Base-by-base conservation (phyloP, 2,888 invertebrate species). In the Mythimna impura region DNA sequence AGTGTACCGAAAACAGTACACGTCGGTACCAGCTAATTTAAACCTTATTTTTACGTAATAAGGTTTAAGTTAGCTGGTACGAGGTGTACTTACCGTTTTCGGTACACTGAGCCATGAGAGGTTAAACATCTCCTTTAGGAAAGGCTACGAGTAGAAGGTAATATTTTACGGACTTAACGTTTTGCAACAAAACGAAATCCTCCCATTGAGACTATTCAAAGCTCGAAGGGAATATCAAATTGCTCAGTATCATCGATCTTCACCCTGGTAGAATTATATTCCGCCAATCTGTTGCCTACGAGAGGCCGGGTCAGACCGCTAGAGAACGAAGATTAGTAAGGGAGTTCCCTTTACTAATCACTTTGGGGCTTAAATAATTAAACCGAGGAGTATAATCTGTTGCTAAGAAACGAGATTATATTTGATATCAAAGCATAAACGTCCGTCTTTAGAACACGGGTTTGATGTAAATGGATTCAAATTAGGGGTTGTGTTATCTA, bases 331-430 rank as follows among this genome's bases (percentile, higher is more conserved):
- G 30, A 30, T 30, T 30, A 30, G 30, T 30, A 30, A 30, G 30
- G 30, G 2, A 30, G 30, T 30, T 30, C 30, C 30, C 40, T 66
- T 25, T 7, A 25, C 25, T 73, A 77, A 77, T 80, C 66, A 80
- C 69, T 63, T 58, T 54, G 40, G n/a, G 57, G 62, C 50, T 68
- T 54, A 66, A 6, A 52, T 68, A 66, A 54, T 68, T 75, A 78
- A 17, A 12, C 20, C 50, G 75, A 43, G 30, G 30, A 30, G 52
- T 47, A 36, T 61, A 52, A 65, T 80, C 43, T 43, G 22, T 66
- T 20, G n/a, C 50, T 62, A 22, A 20, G 63, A 61, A 65, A 74
- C 64, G 36, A 47, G 63, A 78, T 76, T 60, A 76, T 36, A 25
- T 54, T 58, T 71, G 63, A 63, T 58, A 47, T 43, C 43, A 63